phyloP scores from a whole-genome alignment of 2,888 invertebrate species.

The Agrochola lychnidis region DNA sequence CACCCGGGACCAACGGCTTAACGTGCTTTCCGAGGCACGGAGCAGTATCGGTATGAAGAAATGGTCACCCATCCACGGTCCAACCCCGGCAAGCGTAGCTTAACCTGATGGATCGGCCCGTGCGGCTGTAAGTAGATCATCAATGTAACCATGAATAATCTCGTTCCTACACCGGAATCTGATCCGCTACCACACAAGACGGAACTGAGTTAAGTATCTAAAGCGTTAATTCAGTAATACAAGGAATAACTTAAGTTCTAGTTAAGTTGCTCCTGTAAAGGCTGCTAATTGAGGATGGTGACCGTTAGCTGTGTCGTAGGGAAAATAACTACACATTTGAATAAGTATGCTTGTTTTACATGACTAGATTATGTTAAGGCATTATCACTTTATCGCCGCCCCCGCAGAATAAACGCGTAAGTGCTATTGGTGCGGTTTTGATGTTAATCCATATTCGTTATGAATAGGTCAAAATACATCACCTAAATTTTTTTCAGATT shows the following conservation, averaged over 20 bases:
- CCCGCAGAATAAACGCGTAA: no score
- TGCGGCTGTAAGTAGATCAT: background rate
- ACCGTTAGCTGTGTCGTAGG: slow-evolving; percentile 38
- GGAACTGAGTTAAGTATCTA: slow-evolving; percentile 13
- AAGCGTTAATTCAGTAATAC: slow-evolving; percentile 31
- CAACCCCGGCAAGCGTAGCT: no score
- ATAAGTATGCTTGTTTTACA: slow-evolving; percentile 20
- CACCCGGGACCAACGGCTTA: no score
- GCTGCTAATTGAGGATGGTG: slow-evolving; percentile 52
- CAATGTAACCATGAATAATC: background rate
- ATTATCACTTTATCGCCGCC: background rate
- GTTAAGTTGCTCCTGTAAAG: slow-evolving; percentile 30
- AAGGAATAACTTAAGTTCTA: slow-evolving; percentile 37
- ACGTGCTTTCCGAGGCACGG: no score
- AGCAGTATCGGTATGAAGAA: no score
- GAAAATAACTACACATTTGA: slow-evolving; percentile 13
- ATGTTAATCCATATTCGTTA: no score
- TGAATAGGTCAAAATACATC: no score
- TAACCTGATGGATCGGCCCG: no score
- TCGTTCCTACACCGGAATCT: slow-evolving; percentile 31
- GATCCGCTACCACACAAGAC: slow-evolving; percentile 13
- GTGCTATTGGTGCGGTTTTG: no score
- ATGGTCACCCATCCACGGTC: no score
- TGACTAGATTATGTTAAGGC: background rate
- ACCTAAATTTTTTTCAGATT: no score